A percentile compares a stretch with the other conserved stretches of the same genome.
Conservation (phyloP, 2,113 vertebrate species). For the Crotalus horridus region DNA sequence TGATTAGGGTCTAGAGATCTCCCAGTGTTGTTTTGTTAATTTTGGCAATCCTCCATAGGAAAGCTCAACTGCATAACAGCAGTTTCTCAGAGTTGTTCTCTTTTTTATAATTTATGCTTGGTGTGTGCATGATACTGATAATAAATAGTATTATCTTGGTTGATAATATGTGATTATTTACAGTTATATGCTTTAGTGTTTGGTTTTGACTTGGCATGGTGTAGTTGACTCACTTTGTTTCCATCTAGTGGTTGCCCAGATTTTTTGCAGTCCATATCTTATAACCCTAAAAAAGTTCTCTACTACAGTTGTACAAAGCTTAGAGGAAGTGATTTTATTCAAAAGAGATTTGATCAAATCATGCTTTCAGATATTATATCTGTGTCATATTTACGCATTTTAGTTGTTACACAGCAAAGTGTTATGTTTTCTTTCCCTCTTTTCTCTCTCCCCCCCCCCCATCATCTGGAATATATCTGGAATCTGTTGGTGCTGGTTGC, state of each 20-base stretch:
- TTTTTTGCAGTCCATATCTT: neutral
- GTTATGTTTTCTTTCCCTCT: neutral
- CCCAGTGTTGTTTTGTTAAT: neutral
- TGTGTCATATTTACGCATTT: neutral
- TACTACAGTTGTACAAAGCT: neutral
- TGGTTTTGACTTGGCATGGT: neutral
- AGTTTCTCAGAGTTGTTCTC: neutral
- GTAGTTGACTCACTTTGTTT: neutral
- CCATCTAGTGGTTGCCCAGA: neutral
- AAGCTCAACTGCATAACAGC: neutral
- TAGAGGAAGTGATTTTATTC: neutral
- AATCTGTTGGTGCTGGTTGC: neutral
- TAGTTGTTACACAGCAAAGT: neutral
- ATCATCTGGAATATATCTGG: neutral
- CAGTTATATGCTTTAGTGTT: neutral
- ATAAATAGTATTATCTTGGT: neutral
- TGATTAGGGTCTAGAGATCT: neutral
- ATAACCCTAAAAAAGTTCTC: neutral
- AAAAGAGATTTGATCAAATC: neutral
- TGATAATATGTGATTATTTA: neutral
- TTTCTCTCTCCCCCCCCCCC: neutral
- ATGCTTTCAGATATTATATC: neutral
- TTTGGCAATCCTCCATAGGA: neutral
- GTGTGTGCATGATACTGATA: neutral
- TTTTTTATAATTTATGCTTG: neutral